Percentiles rank a stretch among this genome's conserved stretches.
Evolutionary conservation across 1,140 invertebrate genomes (phyloP).

Genomic region (Drosophila rufa): DNA sequence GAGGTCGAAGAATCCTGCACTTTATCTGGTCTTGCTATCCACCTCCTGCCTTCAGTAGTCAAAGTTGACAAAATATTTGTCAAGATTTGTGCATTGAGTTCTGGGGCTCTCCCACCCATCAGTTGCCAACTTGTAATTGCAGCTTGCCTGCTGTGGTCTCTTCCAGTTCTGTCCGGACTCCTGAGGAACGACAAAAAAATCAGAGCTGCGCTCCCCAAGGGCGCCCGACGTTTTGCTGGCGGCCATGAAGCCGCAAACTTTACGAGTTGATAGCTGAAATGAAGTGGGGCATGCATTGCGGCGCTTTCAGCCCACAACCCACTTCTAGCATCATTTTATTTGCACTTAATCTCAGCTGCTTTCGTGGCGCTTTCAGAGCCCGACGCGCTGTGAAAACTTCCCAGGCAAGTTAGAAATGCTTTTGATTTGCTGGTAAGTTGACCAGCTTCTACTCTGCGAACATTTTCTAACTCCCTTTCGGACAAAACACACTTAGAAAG

Average conservation of each 20-base stretch:
- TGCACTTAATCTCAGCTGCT: conserved; percentile 76
- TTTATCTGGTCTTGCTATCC: conserved; percentile 30
- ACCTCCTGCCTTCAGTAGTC: conserved; percentile 26
- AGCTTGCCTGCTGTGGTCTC: conserved; percentile 48
- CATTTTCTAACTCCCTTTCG: conserved; percentile 29
- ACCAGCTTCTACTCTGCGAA: conserved; percentile 17
- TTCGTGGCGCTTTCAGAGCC: conserved; percentile 33
- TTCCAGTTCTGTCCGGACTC: not conserved
- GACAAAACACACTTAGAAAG: conserved; percentile 46
- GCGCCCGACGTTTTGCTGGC: conserved; percentile 41
- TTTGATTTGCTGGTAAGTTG: conserved; percentile 69
- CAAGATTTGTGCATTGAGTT: conserved; percentile 69
- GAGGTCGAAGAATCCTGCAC: conserved; percentile 43
- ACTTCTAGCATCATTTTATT: conserved; percentile 82
- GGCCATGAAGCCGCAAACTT: conserved; percentile 78
- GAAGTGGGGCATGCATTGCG: conserved; percentile 77
- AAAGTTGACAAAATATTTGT: conserved; percentile 81
- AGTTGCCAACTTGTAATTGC: conserved; percentile 53
- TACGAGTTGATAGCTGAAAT: conserved; percentile 81
- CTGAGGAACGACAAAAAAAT: conserved; percentile 21
- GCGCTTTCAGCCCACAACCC: conserved; percentile 49
- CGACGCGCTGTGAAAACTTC: conserved; percentile 55
- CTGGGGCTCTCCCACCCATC: conserved; percentile 5
- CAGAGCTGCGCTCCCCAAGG: conserved; percentile 20
- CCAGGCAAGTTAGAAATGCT: conserved; percentile 71